Base-by-base conservation (phyloP, 2,888 invertebrate species). In the Lasioglossum villosulum region DNA sequence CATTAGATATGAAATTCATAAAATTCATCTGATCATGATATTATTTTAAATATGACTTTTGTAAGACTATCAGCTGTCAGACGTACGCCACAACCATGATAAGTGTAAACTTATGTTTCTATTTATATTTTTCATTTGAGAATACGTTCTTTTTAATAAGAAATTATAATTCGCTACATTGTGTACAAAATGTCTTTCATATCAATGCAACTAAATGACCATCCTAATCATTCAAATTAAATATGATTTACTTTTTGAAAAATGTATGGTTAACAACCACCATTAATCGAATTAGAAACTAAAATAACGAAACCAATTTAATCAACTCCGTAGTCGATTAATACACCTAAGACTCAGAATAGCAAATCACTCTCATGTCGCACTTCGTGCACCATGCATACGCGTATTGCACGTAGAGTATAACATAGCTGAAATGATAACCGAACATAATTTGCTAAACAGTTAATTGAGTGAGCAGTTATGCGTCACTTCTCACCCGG, bases 401-500 rank as follows among this genome's bases (percentile, higher is more conserved):
- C 12, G 16, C 16, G 30, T 30, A 19, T 34, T 66, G 19, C 16
- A 66, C 66, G 34, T 1, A 14, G 8, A 19, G 4, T 66, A 10
- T 34, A 66, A 37, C 66, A 66, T 30, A 23, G 23, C 66, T 45
- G 19, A 30, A 72, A 45, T 30, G 30, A 42, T 45, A 72, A 72
- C 4, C 19, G 45, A 19, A 8, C 71, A 30, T 42, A 23, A 42
- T 42, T 72, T 8, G 42, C 71, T 72, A 27, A 42, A 27, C 27
- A 45, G 19, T 30, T 73, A 73, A 73, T 72, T 30, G 71, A 42
- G 27, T 19, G 42, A 4, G 19, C 71, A 72, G 71, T 30, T 42
- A 72, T 42, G 42, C 71, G 30, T 45, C 45, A 72, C 45, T 72
- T 72, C 34, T 68, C 30, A 77, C 30, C 5, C 5, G 6, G 12